These are phyloP conservation scores for Halichoerus grypus DNA, from an alignment of 2,113 vertebrate species.

Conservation along the genomic window DNA sequence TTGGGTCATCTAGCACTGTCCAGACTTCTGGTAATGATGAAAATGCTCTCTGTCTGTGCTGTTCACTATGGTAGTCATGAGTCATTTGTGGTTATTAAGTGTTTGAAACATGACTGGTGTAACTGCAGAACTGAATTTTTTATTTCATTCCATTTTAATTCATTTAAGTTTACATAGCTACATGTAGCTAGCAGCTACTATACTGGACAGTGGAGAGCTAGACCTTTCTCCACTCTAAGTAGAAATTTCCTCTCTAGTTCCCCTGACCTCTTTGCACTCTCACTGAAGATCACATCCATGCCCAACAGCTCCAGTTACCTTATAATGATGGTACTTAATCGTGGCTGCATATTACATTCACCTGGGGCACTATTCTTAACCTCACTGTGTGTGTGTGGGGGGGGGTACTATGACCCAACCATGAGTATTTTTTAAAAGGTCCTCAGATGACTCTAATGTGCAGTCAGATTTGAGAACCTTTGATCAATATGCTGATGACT, in stretches of 20 bases:
- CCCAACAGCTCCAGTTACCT: background rate
- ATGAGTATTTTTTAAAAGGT: constrained; percentile 7
- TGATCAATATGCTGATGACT: background rate
- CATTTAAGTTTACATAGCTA: constrained; percentile 41
- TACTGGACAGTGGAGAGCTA: background rate
- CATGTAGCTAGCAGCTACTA: background rate
- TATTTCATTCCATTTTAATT: constrained; percentile 40
- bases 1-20: background rate
- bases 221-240: background rate
- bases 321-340: background rate
- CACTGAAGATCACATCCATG: background rate
- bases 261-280: background rate
- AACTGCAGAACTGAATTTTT: background rate
- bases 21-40: background rate
- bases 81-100: background rate
- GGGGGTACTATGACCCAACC: background rate
- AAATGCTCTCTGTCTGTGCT: background rate
- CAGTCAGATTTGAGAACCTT: background rate
- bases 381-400: background rate
- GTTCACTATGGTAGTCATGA: background rate
- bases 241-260: constrained; percentile 15
- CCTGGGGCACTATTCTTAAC: background rate
- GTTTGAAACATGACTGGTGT: background rate
- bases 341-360: background rate
- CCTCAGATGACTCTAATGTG: background rate